These are phyloP conservation scores for Pelvicachromis taeniatus DNA, from an alignment of 2,113 vertebrate genomes.

Conservation along the genomic window DNA sequence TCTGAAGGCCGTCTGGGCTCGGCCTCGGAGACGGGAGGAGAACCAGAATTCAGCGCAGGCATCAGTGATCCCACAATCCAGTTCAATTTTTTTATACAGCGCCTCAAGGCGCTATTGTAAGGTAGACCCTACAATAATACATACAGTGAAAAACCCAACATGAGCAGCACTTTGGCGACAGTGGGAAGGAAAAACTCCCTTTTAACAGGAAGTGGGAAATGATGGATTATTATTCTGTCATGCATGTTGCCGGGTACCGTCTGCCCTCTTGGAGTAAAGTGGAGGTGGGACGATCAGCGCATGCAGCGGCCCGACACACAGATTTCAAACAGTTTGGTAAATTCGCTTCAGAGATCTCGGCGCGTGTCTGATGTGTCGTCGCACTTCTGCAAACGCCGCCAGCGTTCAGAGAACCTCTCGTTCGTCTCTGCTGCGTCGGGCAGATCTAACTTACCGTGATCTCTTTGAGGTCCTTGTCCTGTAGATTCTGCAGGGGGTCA, in stretches of 20 bases:
- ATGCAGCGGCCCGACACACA: neutral
- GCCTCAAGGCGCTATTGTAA: too few relatives aligned
- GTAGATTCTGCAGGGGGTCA: constrained; percentile 86
- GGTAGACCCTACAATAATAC: too few relatives aligned
- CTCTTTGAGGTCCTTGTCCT: constrained; percentile 95
- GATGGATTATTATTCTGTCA: neutral
- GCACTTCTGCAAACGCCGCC: neutral
- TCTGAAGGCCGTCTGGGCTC: too few relatives aligned
- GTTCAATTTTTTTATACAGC: too few relatives aligned
- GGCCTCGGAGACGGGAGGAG: too few relatives aligned
- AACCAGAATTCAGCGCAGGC: too few relatives aligned
- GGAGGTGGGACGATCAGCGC: too few relatives aligned
- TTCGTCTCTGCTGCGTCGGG: neutral
- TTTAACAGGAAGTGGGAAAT: too few relatives aligned
- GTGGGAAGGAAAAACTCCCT: too few relatives aligned
- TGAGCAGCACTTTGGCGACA: too few relatives aligned
- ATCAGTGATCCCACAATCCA: too few relatives aligned
- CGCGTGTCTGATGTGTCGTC: neutral
- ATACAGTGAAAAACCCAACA: too few relatives aligned
- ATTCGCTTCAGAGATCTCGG: neutral
- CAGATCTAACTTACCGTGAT: constrained; percentile 75
- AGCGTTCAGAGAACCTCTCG: neutral
- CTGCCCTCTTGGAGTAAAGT: neutral
- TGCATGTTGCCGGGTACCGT: neutral
- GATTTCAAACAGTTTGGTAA: accelerated